Evolutionary conservation across 2,113 vertebrate species (phyloP).

Genomic region (Bagarius yarrelli): DNA sequence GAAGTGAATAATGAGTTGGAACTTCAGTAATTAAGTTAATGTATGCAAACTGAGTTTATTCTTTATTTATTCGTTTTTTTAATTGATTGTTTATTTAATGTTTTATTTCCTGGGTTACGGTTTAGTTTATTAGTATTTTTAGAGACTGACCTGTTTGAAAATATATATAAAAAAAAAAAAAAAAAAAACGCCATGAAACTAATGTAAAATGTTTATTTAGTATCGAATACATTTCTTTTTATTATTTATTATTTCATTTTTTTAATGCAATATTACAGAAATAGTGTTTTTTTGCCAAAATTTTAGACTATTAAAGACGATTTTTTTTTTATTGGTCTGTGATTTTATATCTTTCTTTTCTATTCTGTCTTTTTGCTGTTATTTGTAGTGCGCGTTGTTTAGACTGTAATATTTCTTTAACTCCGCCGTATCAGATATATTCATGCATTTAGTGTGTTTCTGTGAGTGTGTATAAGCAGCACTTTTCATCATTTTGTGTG

Average conservation of each 20-base stretch:
- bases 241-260: too few species aligned
- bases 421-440: background rate
- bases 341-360: background rate
- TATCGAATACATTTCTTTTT: too few species aligned
- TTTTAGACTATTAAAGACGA: too few species aligned
- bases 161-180: background rate
- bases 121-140: background rate
- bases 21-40: background rate
- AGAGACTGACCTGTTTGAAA: background rate
- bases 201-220: too few species aligned
- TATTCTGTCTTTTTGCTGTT: background rate
- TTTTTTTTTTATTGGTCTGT: too few species aligned
- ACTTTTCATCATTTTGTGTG: background rate
- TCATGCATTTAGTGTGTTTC: background rate
- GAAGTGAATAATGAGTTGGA: background rate
- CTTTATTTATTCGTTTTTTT: background rate
- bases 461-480: conserved; percentile 1
- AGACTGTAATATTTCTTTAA: background rate
- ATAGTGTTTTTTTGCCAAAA: too few species aligned
- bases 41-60: background rate
- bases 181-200: too few species aligned
- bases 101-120: background rate
- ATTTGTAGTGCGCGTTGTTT: background rate
- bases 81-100: too few species aligned
- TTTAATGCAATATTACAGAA: too few species aligned